Base-by-base conservation (phyloP, 2,113 vertebrate species). In the Grammomys surdaster region DNA sequence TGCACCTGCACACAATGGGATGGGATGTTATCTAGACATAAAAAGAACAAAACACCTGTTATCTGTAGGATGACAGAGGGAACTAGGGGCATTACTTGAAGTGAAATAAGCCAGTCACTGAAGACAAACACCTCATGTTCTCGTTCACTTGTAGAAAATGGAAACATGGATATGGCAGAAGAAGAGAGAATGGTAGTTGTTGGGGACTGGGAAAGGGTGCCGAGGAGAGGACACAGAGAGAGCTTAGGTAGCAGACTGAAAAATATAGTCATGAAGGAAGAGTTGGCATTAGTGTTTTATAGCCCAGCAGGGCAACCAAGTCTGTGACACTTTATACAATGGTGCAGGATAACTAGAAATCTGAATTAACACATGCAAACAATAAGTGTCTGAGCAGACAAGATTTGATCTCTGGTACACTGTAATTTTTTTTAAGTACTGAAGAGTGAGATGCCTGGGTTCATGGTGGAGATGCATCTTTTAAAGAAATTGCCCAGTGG, bases 401-500 rank as follows among this genome's bases (percentile, higher is more conserved):
- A n/a, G 43, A 80, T 46, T 63, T 85, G 54, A 85, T 85, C 28
- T 60, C 22, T 0, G 72, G 46, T 24, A 60, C 26, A 69, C 67
- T 69, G 31, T 82, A 48, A 75, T 65, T 94, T 94, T 94, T 88
- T 88, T 90, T 93, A 88, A 33, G 31, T 85, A 88, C 0, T 24
- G 67, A 46, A 33, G 58, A 70, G 22, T 81, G 60, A 93, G 91
- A 95, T 93, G 40, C 7, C 40, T 80, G 36, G 14, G 16, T 84
- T 87, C 4, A 8, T 80, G 24, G 36, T 51, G 46, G 40, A 22
- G 73, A 10, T 60, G 36, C 63, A 36, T 58, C 48, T 56, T 97
- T 76, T 77, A 43, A 90, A 90, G 85, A 92, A 73, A 51, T 1
- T 90, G 19, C 46, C n/a, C 31, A 48, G 48, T 56, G 51, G 58